Conservation (phyloP, 1,140 invertebrate genomes). For the Aphaenogaster ashmeadi region DNA sequence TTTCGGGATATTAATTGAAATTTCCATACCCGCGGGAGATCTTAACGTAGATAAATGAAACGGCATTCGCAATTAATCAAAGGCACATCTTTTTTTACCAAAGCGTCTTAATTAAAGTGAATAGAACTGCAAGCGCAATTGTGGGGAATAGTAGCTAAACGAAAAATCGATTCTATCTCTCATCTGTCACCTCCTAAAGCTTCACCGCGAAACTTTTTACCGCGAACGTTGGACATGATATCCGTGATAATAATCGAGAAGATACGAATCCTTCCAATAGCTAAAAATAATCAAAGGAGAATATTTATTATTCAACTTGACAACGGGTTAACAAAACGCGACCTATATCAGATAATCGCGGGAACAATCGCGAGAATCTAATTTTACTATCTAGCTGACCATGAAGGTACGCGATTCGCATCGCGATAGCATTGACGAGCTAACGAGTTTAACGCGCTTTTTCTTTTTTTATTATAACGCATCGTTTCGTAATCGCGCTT, state of each 20-base stretch:
- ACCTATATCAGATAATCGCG: conserved; percentile 57
- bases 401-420: not conserved
- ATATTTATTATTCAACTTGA: conserved; percentile 37
- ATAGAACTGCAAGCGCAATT: conserved; percentile 6
- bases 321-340: conserved; percentile 22
- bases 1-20: conserved; percentile 47
- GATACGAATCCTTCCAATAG: not conserved
- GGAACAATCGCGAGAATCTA: conserved; percentile 56
- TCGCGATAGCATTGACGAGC: conserved; percentile 27
- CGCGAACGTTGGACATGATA: not conserved
- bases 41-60: conserved; percentile 7
- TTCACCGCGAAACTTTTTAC: not conserved
- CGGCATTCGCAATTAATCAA: conserved; percentile 29
- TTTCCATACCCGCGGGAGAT: conserved; percentile 31
- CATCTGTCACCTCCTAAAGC: not conserved
- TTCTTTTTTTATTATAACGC: conserved; percentile 24
- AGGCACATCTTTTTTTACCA: not conserved
- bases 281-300: conserved; percentile 24
- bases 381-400: conserved; percentile 48
- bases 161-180: conserved; percentile 18
- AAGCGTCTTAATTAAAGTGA: conserved; percentile 47
- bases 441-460: conserved; percentile 37
- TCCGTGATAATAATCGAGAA: not conserved
- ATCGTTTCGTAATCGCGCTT: conserved; percentile 55
- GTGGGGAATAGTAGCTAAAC: not conserved